These are phyloP conservation scores for Diglossa cyanea DNA, from an alignment of 2,797 vertebrate genomes.

Conservation along the genomic window DNA sequence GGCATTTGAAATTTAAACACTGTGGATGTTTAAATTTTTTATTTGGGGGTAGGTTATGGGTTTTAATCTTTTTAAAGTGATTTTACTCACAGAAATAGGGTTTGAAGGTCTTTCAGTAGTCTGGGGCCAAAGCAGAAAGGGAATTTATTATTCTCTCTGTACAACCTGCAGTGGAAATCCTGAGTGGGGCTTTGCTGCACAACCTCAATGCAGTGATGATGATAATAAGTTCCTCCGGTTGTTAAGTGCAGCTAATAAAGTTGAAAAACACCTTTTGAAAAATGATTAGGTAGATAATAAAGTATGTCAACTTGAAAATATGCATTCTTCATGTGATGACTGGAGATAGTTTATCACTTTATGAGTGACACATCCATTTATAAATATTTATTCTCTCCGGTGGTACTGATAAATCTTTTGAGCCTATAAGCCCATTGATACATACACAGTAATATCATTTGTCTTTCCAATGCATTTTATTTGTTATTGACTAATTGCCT, in stretches of 20 bases:
- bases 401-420: slow-evolving; percentile 72
- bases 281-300: slow-evolving; percentile 69
- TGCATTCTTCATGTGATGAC: slow-evolving; percentile 64
- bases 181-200: neutral
- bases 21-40: neutral
- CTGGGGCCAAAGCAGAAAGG: neutral
- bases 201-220: neutral
- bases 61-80: neutral
- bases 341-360: slow-evolving; percentile 64
- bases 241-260: slow-evolving; percentile 59
- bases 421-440: slow-evolving; percentile 68
- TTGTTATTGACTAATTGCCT: slow-evolving; percentile 78
- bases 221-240: slow-evolving; percentile 28
- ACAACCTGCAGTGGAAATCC: neutral
- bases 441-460: slow-evolving; percentile 51
- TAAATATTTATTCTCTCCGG: slow-evolving; percentile 73
- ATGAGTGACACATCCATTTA: slow-evolving; percentile 64
- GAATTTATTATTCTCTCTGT: neutral
- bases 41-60: neutral
- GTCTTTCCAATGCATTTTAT: slow-evolving; percentile 70
- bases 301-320: slow-evolving; percentile 64
- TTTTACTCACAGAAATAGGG: neutral
- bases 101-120: neutral
- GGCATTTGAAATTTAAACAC: neutral
- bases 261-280: slow-evolving; percentile 65